These are phyloP conservation scores for Drosophila lini DNA, from an alignment of 1,140 invertebrate species.

Conservation along the genomic window DNA sequence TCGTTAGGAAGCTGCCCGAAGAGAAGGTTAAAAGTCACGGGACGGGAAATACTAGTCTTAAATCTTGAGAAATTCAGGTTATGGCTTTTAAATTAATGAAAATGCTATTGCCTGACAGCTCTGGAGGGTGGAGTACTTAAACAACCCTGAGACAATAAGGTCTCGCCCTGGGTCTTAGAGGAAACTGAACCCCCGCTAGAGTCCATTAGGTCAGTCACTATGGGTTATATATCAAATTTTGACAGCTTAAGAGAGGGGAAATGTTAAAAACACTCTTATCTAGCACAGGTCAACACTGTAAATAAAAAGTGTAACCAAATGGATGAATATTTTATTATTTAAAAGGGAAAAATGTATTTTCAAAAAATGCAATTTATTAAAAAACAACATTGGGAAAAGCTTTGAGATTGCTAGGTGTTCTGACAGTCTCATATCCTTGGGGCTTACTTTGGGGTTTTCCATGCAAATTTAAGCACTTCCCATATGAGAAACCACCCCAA, in stretches of 20 bases:
- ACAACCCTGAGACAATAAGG: not conserved
- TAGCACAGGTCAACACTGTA: not conserved
- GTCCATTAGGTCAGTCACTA: slow-evolving; percentile 4
- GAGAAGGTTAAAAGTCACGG: not conserved
- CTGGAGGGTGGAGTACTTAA: not conserved
- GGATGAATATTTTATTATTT: not conserved
- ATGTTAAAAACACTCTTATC: not conserved
- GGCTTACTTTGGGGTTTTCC: slow-evolving; percentile 18
- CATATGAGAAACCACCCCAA: slow-evolving; percentile 4
- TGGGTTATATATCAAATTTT: slow-evolving; percentile 1
- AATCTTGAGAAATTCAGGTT: too few relatives aligned
- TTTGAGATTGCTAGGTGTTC: not conserved
- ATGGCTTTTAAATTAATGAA: too few relatives aligned
- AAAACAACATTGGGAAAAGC: not conserved
- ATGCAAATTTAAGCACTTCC: slow-evolving; percentile 26
- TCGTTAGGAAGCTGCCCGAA: slow-evolving; percentile 3
- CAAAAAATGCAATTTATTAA: not conserved
- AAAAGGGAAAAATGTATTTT: too few relatives aligned
- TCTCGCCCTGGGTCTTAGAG: not conserved
- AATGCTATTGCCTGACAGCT: not conserved
- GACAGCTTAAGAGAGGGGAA: not conserved
- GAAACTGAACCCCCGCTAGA: not conserved
- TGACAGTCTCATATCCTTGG: not conserved
- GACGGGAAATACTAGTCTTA: too few relatives aligned
- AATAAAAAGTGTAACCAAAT: not conserved